These are phyloP conservation scores for Iselma pallidipennis DNA, from an alignment of 2,888 invertebrate species.

Conservation along the genomic window DNA sequence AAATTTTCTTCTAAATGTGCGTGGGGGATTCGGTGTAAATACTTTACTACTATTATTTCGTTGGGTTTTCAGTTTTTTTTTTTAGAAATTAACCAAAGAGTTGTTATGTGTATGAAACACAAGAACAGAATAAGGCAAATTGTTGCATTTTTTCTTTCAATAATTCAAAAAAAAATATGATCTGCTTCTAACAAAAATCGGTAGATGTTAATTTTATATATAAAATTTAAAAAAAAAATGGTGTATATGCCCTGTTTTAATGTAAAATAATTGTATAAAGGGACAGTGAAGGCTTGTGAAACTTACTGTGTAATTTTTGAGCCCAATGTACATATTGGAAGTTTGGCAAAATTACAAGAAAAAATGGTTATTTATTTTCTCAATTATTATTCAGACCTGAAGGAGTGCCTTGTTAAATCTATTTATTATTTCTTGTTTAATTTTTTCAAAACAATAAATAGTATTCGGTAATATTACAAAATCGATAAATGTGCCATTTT, in stretches of 20 bases:
- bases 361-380: slow-evolving; percentile 24
- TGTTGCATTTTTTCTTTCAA: too few species aligned
- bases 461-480: slow-evolving; percentile 21
- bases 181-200: too few species aligned
- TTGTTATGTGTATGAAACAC: background rate
- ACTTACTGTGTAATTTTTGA: slow-evolving; percentile 39
- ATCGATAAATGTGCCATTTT: slow-evolving; percentile 27
- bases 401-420: slow-evolving; percentile 50
- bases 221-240: too few species aligned
- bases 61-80: background rate
- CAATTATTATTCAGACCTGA: slow-evolving; percentile 45
- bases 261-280: background rate
- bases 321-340: slow-evolving; percentile 44
- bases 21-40: background rate
- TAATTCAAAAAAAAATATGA: too few species aligned
- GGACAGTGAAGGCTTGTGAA: slow-evolving; percentile 49
- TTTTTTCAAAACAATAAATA: slow-evolving; percentile 20
- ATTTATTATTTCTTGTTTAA: slow-evolving; percentile 22
- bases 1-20: too few species aligned
- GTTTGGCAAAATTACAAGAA: slow-evolving; percentile 31
- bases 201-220: too few species aligned
- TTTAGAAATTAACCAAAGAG: background rate
- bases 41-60: too few species aligned
- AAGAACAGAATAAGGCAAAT: too few species aligned
- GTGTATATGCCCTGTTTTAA: background rate